These are phyloP conservation scores for Drosophila mayaguana DNA, from an alignment of 2,888 invertebrate species.

Conservation along the genomic window DNA sequence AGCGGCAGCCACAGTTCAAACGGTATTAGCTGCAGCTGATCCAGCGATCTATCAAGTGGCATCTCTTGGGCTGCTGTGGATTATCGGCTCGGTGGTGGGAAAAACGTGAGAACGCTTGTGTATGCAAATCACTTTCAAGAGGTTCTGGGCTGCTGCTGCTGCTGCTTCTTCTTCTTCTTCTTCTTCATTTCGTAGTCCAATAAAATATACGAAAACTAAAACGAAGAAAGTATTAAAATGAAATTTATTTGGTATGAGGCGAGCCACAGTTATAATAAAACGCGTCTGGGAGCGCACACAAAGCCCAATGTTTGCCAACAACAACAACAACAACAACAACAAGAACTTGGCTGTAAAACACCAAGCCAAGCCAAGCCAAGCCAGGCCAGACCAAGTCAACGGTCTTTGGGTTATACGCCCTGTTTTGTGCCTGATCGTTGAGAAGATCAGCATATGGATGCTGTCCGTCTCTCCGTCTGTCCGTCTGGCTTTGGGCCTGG, in stretches of 20 bases:
- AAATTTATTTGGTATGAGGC: constrained; percentile 76
- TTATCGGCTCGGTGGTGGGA: constrained; percentile 75
- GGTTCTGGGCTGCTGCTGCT: constrained; percentile 4
- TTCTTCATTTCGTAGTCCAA: constrained; percentile 37
- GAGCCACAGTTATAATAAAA: constrained; percentile 75
- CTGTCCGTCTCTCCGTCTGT: not conserved
- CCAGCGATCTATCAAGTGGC: constrained; percentile 66
- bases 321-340: constrained; percentile 43
- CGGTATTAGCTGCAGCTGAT: constrained; percentile 68
- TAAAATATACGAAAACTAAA: constrained; percentile 78
- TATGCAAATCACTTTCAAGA: constrained; percentile 76
- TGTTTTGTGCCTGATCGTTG: constrained; percentile 48
- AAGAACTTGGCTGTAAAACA: constrained; percentile 67
- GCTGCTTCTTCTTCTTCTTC: not conserved
- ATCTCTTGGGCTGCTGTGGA: constrained; percentile 42
- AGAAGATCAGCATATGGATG: constrained; percentile 20
- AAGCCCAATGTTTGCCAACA: constrained; percentile 78
- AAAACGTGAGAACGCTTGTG: constrained; percentile 74
- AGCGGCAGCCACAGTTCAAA: constrained; percentile 17
- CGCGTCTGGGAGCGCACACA: constrained; percentile 75
- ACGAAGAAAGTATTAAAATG: constrained; percentile 81
- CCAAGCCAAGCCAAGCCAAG: constrained; percentile 50
- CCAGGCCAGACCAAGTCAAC: constrained; percentile 45
- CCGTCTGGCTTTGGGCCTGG: not conserved
- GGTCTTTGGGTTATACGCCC: constrained; percentile 43